A percentile compares a stretch with the other conserved stretches of the same genome.
phyloP scores from a whole-genome alignment of 2,888 invertebrate species.

The Crocallis elinguaria region DNA sequence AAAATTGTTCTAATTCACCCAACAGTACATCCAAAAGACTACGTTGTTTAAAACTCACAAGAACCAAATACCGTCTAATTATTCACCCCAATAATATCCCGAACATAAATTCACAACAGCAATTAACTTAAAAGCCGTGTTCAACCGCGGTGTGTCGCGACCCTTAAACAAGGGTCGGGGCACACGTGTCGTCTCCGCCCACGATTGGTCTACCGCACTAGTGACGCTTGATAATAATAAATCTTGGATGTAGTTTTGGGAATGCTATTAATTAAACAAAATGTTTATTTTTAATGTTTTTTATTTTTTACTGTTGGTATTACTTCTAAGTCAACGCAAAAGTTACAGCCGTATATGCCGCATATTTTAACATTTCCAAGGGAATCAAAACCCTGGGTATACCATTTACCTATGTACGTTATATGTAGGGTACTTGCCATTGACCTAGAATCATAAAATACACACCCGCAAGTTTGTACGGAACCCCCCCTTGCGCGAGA shows the following conservation, averaged over 20 bases:
- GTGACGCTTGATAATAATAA: constrained; percentile 38
- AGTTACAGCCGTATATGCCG: too few relatives aligned
- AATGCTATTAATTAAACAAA: background rate
- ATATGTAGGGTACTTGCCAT: too few relatives aligned
- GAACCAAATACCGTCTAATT: constrained; percentile 34
- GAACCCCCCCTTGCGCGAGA: too few relatives aligned
- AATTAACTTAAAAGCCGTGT: constrained; percentile 78
- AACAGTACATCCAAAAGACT: too few relatives aligned
- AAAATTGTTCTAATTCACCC: too few relatives aligned
- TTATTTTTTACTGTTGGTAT: too few relatives aligned
- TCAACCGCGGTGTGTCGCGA: constrained; percentile 63
- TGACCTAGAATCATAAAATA: too few relatives aligned
- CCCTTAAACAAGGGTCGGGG: constrained; percentile 73
- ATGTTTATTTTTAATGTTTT: background rate
- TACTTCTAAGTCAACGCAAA: too few relatives aligned
- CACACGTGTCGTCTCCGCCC: constrained; percentile 77
- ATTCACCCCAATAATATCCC: constrained; percentile 56
- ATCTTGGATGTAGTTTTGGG: constrained; percentile 20
- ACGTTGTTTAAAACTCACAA: background rate
- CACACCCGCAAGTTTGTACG: too few relatives aligned
- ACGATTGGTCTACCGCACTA: constrained; percentile 61
- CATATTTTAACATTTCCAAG: too few relatives aligned
- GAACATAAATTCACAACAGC: constrained; percentile 66
- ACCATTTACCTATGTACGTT: too few relatives aligned
- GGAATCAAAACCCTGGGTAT: too few relatives aligned